These are phyloP conservation scores for Rotaria sp. DNA, from an alignment of 2,888 invertebrate genomes.

Conservation along the genomic window DNA sequence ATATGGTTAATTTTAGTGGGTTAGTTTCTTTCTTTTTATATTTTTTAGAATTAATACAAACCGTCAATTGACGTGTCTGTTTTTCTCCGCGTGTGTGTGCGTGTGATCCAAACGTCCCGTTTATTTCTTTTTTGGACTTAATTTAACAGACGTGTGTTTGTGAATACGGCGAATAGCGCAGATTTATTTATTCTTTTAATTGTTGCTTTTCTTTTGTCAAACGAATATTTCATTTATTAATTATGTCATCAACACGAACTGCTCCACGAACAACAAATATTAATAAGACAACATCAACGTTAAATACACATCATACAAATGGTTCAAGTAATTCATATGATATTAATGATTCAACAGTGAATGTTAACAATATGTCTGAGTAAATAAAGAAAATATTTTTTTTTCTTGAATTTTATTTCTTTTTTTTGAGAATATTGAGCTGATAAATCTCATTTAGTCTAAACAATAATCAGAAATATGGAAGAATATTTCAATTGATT, in stretches of 20 bases:
- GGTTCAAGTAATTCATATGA: neutral
- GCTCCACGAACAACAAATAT: neutral
- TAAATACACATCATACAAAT: neutral
- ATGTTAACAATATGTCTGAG: neutral
- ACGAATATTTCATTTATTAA: neutral
- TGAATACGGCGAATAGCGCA: neutral
- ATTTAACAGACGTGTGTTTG: neutral
- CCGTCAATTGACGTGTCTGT: neutral
- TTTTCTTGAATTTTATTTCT: too few species aligned
- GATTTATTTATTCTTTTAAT: conserved; percentile 5
- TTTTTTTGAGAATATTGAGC: too few species aligned
- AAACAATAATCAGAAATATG: too few species aligned
- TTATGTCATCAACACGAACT: neutral
- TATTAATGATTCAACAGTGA: neutral
- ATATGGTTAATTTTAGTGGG: too few species aligned
- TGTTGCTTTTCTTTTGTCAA: too few species aligned
- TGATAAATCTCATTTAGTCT: too few species aligned
- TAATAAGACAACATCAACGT: neutral
- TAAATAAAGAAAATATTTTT: too few species aligned
- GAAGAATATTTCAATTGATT: too few species aligned
- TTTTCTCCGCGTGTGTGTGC: neutral
- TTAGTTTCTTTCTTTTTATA: too few species aligned
- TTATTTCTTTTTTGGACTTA: neutral
- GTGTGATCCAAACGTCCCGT: neutral
- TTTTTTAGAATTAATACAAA: too few species aligned